These are phyloP conservation scores for Ctenosaura bakeri DNA, from an alignment of 2,797 vertebrate genomes.

Conservation along the genomic window DNA sequence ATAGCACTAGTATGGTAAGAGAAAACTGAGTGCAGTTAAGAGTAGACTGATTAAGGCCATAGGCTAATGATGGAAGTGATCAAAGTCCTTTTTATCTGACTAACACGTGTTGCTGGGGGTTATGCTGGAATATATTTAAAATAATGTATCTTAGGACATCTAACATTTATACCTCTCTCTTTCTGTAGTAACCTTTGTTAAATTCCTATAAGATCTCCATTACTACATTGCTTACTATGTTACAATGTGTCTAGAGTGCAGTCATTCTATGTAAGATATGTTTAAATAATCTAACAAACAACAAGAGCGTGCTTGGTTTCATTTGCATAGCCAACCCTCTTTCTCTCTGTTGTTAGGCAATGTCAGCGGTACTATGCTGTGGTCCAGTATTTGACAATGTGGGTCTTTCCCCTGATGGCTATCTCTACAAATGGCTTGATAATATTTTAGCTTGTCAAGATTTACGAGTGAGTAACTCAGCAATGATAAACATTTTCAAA, in stretches of 20 bases:
- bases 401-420: conserved; percentile 96
- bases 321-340: background rate
- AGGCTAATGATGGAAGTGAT: background rate
- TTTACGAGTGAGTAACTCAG: conserved; percentile 86
- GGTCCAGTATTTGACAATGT: conserved; percentile 99
- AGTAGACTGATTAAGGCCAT: background rate
- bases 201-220: background rate
- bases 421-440: conserved; percentile 99
- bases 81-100: background rate
- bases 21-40: background rate
- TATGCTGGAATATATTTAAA: background rate
- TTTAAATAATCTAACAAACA: background rate
- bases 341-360: conserved; percentile 84
- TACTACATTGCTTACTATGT: background rate
- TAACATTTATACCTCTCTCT: background rate
- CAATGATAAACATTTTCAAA: conserved; percentile 24
- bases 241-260: background rate
- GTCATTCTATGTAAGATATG: background rate
- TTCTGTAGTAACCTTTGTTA: background rate
- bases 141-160: background rate
- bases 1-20: background rate
- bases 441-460: conserved; percentile 99
- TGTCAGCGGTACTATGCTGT: conserved; percentile 98
- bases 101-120: background rate
- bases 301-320: background rate